A percentile compares a stretch with the other conserved stretches of the same genome.
Evolutionary conservation across 2,888 invertebrate genomes (phyloP).

Genomic region (Cotesia congregata): DNA sequence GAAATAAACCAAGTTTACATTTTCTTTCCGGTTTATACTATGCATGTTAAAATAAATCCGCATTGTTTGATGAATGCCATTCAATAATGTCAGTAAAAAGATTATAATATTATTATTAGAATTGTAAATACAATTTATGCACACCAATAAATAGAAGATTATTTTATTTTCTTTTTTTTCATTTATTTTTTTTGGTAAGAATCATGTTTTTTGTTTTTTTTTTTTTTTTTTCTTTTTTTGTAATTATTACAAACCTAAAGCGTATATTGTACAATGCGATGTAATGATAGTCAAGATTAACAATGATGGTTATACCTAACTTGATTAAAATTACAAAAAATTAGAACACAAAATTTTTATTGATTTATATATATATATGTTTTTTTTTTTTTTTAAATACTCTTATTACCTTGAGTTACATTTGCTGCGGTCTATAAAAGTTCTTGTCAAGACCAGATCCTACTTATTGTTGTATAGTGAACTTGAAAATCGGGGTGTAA

Average conservation of each 20-base stretch:
- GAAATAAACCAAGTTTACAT: background rate
- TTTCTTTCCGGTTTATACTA: background rate
- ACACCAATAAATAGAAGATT: background rate
- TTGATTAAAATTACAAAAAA: background rate
- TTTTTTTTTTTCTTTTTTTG: too few relatives aligned
- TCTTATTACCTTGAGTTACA: constrained; percentile 21
- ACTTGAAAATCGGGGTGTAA: constrained; percentile 33
- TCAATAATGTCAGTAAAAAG: background rate
- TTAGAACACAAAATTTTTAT: background rate
- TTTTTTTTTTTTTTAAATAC: constrained; percentile 24
- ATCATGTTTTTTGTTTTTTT: background rate
- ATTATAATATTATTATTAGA: background rate
- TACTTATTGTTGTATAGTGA: background rate
- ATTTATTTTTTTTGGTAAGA: background rate
- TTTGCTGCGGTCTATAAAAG: constrained; percentile 17
- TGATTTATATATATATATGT: background rate
- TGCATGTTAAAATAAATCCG: background rate
- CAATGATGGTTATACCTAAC: background rate
- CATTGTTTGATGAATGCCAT: background rate
- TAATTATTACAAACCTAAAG: background rate
- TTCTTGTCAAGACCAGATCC: constrained; percentile 11
- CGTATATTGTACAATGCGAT: background rate
- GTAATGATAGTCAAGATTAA: background rate
- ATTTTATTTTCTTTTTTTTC: background rate
- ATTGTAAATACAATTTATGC: background rate